Conservation (phyloP, 2,797 vertebrate genomes). For the Martes flavigula region DNA sequence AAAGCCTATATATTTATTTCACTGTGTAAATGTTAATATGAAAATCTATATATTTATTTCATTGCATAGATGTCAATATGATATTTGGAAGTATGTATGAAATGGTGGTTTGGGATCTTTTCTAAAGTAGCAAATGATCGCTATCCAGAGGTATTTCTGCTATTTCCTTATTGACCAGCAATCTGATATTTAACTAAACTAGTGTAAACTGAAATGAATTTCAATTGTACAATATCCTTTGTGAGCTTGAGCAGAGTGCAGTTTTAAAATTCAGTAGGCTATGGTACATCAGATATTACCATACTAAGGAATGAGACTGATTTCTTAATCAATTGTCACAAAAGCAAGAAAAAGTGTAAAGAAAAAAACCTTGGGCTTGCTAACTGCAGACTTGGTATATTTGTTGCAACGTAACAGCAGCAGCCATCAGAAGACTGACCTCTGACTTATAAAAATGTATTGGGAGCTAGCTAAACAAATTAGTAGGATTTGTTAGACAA, state of each 20-base stretch:
- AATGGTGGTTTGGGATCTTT: not conserved
- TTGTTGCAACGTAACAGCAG: not conserved
- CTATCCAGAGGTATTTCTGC: not conserved
- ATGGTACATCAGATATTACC: not conserved
- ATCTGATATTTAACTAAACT: conserved; percentile 59
- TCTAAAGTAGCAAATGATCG: conserved; percentile 5
- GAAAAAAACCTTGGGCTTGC: not conserved
- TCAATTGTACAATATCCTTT: conserved; percentile 26
- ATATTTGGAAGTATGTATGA: not conserved
- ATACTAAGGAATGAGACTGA: not conserved
- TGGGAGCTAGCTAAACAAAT: not conserved
- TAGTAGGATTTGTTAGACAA: not conserved
- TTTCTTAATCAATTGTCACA: conserved; percentile 19
- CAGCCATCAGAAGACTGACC: not conserved
- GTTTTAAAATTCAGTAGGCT: conserved; percentile 55
- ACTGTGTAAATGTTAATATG: not conserved
- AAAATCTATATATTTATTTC: conserved; percentile 1
- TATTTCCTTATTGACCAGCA: conserved; percentile 12
- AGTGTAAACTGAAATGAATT: conserved; percentile 47
- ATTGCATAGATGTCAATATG: not conserved
- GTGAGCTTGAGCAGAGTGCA: conserved; percentile 19
- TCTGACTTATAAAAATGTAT: not conserved
- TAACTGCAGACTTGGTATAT: not conserved
- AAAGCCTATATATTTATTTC: not conserved
- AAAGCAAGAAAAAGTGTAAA: not conserved